Evolutionary conservation across 2,113 vertebrate genomes (phyloP), one percentile per base, ranked within the genome.

Genomic region (Cisticola juncidis): DNA sequence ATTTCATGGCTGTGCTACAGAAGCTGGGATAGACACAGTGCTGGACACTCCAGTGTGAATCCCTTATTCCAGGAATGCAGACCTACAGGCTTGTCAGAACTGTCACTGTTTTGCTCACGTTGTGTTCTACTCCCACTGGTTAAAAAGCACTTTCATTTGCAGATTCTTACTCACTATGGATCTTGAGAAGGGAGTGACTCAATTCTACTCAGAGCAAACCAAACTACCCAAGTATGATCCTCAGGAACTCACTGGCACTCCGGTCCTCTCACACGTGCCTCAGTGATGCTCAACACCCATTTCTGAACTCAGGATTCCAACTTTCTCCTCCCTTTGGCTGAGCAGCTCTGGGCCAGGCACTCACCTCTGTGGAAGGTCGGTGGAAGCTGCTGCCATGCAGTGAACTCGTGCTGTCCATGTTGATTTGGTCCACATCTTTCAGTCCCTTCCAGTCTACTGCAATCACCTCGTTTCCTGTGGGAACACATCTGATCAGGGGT

Each of bases 381-480:
- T 98, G 98, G 73, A 98, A 98, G 90, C 98, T 98, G 97, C 98
- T 98, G 56, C 98, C 98, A 8, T 98, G 98, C 66, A 98, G 97
- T 0, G 98, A 98, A 86, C 98, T 98, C 94, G 97, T 98, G 94
- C 98, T 98, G 91, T 98, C 98, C 97, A 98, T 98, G 56, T 98
- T 98, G 90, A 98, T 98, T 82, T 98, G 98, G 79, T 98, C 98
- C 14, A 98, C 98, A 97, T 98, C 98, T 83, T 98, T 98, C 70
- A 98, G 96, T 40, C 98, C 98, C 58, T 98, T 98, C 98, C 98
- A 98, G 69, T 98, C 98, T 56, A 98, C 98, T 2, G 98, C 97
- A 76, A 98, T 98, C 95, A 98, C 98, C 86, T 98, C 98, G 0
- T 98, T 98, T 88, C 98, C 98, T 98, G 92, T 76, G 61, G 88